These are phyloP conservation scores for Scomber scombrus DNA, from an alignment of 2,113 vertebrate genomes.

Conservation along the genomic window DNA sequence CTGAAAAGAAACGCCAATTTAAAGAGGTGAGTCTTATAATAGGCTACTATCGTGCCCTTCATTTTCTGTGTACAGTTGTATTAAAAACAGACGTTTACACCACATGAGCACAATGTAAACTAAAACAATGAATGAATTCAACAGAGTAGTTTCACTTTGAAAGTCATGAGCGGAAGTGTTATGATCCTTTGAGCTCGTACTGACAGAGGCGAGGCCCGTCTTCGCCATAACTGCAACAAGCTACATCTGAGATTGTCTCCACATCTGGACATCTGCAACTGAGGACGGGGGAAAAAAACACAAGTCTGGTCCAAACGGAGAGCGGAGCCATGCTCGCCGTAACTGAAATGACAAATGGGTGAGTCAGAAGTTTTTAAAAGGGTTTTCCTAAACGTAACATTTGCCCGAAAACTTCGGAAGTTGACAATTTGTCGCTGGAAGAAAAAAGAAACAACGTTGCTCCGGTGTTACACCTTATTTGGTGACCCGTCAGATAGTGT, in stretches of 20 bases:
- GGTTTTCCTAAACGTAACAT: neutral
- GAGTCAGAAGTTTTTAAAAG: constrained; percentile 21
- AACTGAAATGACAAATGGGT: constrained; percentile 84
- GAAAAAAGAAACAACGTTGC: constrained; percentile 13
- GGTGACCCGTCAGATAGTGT: no score
- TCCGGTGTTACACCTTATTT: no score
- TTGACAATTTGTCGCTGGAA: constrained; percentile 44
- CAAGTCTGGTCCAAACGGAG: constrained; percentile 2
- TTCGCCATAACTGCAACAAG: constrained; percentile 53
- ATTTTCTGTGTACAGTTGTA: neutral
- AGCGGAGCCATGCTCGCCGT: constrained; percentile 75
- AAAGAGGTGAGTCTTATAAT: no score
- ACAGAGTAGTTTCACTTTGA: constrained; percentile 50
- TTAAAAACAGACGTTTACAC: no score
- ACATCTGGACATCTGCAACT: constrained; percentile 71
- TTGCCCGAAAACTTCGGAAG: constrained; percentile 42
- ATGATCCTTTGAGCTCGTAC: fast-evolving
- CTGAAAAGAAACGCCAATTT: no score
- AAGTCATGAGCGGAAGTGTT: neutral
- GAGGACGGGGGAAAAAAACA: constrained; percentile 10
- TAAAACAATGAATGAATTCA: neutral
- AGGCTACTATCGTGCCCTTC: no score
- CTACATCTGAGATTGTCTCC: constrained; percentile 34
- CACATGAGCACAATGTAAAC: no score
- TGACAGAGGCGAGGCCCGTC: constrained; percentile 69